Evolutionary conservation across 2,113 vertebrate species (phyloP), one percentile per base, ranked within the genome.

Genomic region (Puma concolor): DNA sequence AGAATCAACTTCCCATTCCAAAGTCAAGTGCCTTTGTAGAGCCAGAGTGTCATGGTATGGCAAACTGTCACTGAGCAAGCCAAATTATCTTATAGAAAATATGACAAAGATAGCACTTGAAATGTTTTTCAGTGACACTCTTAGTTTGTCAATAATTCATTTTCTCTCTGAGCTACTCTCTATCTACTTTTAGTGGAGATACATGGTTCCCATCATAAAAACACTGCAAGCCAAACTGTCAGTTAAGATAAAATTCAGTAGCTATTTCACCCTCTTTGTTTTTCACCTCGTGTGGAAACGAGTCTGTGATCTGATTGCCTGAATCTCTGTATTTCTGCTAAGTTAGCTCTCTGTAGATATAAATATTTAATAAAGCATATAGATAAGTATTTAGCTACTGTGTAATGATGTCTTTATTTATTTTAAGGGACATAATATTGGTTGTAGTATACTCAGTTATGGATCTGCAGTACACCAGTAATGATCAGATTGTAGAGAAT

Each of bases 401-500:
- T n/a, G n/a, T 57, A 84, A 80, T 38, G 15, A 17, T 88, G 9
- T 38, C 1, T 36, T 31, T 69, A 25, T 36, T 60, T 86, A 74
- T 60, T 72, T 82, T 71, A 52, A 80, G 14, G 14, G 15, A 0
- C 2, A 38, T 76, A 17, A 7, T 85, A 23, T 81, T 84, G 69
- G 21, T 63, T 50, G 3, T 44, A 44, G 17, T 54, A 10, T 48
- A 71, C 12, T 88, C 23, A 60, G 6, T 41, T 57, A 82, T 71
- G n/a, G 4, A 69, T 81, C 23, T 36, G 1, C 0, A 60, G 1
- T 71, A 33, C 0, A 38, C 0, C 19, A 64, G 23, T 12, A 21
- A 86, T 8, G 5, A 17, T 72, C 27, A 79, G 17, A 82, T 92
- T 86, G 16, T 19, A 60, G 16, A 72, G 16, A 60, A 76, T 74